These are phyloP conservation scores for Tarsius wallacei DNA, from an alignment of 2,797 vertebrate species.

Conservation along the genomic window DNA sequence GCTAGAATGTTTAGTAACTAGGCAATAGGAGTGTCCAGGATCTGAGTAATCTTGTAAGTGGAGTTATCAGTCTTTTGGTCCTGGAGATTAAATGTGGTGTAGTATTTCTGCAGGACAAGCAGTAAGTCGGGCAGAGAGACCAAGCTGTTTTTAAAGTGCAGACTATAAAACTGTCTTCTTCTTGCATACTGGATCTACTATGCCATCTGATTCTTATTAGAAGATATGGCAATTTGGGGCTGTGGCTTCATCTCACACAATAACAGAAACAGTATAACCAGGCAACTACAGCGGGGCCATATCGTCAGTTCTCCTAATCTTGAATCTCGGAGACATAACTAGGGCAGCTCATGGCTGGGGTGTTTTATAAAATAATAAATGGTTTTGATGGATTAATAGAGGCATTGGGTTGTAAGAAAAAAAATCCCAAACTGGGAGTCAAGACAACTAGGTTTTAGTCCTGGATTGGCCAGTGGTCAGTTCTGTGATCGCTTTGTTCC, in stretches of 20 bases:
- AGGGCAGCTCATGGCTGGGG: slow-evolving; percentile 28
- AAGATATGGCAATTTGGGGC: not conserved
- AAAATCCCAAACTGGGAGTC: not conserved
- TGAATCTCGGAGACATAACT: not conserved
- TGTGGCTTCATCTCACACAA: not conserved
- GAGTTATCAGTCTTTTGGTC: slow-evolving; percentile 39
- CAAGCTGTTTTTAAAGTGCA: not conserved
- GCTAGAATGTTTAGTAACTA: slow-evolving; percentile 34
- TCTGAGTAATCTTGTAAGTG: slow-evolving; percentile 54
- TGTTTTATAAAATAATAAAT: slow-evolving; percentile 48
- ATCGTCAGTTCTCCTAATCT: slow-evolving; percentile 32
- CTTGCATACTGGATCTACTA: not conserved
- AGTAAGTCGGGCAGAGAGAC: slow-evolving; percentile 41
- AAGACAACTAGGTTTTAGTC: slow-evolving; percentile 7
- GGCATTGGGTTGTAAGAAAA: not conserved
- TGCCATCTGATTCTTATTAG: slow-evolving; percentile 43
- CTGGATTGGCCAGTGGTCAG: not conserved
- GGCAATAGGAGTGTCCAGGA: not conserved
- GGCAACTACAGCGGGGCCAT: not conserved
- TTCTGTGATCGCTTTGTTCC: not conserved
- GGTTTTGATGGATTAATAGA: slow-evolving; percentile 29
- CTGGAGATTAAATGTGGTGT: slow-evolving; percentile 15
- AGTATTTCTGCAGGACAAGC: not conserved
- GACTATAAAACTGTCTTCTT: slow-evolving; percentile 15
- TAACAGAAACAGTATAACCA: not conserved